Base-by-base conservation (phyloP, 2,113 vertebrate species). In the Periophthalmodon schlosseri region DNA sequence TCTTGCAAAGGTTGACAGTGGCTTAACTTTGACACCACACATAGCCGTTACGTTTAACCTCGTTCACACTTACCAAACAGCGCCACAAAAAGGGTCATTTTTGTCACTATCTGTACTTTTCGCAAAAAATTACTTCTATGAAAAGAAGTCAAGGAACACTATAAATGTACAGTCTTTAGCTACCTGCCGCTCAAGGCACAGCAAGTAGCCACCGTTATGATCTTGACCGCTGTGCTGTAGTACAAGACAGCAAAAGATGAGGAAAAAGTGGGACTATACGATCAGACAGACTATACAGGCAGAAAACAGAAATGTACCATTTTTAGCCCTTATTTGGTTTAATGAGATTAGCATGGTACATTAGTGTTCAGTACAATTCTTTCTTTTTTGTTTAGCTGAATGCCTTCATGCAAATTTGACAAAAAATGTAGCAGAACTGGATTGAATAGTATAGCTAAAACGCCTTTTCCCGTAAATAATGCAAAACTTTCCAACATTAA, bases 231-330 rank as follows among this genome's bases (percentile, higher is more conserved):
- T 79, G 80, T 61, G 81, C 87, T 86, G 85, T 89, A 84, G 79
- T 84, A 91, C 89, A 88, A 85, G 88, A 86, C 70, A 82, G 85
- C 87, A 83, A 91, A 80, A 90, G 74, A 87, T 84, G 87, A 91
- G 86, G 80, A 89, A 91, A 86, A 58, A 21, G 46, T 10, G 49
- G 34, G 47, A 72, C 60, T 47, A 56, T 33, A 52, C 16, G 72
- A 58, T 50, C 70, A 76, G 72, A 71, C 50, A 61, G 50, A 34
- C 73, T 69, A 63, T 70, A n/a, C 44, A 73, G 58, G 67, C 52
- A 52, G 76, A 76, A 73, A 57, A 34, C 33, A 8, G 54, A 73
- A 52, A 71, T 82, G 18, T 79, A 72, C 39, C 47, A 16, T 50
- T 74, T 75, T 66, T 24, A 46, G 64, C 50, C 28, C 20, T 23